Base-by-base conservation (phyloP, 2,888 invertebrate species). In the Microdon myrmicae region DNA sequence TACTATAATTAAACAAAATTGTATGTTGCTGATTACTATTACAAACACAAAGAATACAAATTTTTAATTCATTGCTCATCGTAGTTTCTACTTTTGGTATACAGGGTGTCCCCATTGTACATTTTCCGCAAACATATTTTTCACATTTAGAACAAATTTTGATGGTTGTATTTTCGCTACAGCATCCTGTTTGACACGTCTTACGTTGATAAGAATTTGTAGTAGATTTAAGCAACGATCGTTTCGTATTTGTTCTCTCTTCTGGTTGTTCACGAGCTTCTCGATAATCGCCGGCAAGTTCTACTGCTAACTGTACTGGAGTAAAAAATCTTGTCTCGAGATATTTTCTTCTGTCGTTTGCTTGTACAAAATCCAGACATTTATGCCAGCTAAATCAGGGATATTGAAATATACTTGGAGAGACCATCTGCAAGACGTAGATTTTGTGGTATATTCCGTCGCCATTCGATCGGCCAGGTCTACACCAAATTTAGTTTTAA, bases 311-410 rank as follows among this genome's bases (percentile, higher is more conserved):
- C 38, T 66, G 37, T 26, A 26, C 10, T 4, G 3, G 37, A 61
- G 45, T 53, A 61, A 60, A 59, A 67, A 67, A 19, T 66, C 49
- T 53, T 66, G 58, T 38, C 59, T 53, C 28, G 54, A 44, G 17
- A 60, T 58, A 35, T 55, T 49, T 43, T 49, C 51, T 37, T 44
- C 61, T 26, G 51, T 66, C 20, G 54, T 54, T 54, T n/a, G n/a
- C n/a, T n/a, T n/a, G n/a, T n/a, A n/a, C n/a, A n/a, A n/a, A n/a
- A n/a, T n/a, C n/a, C n/a, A 66, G 22, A 47, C 45, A 54, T 66
- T 61, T 39, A 60, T 61, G 9, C 10, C 58, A 28, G 66, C 28
- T 13, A 47, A 22, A 48, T 60, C 43, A 9, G 39, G 34, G n/a
- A 55, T 45, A 39, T 56, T 61, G 48, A 48, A 55, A 39, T 48